Conservation (phyloP, 1,140 invertebrate species). For the Schlechtendalia chinensis region DNA sequence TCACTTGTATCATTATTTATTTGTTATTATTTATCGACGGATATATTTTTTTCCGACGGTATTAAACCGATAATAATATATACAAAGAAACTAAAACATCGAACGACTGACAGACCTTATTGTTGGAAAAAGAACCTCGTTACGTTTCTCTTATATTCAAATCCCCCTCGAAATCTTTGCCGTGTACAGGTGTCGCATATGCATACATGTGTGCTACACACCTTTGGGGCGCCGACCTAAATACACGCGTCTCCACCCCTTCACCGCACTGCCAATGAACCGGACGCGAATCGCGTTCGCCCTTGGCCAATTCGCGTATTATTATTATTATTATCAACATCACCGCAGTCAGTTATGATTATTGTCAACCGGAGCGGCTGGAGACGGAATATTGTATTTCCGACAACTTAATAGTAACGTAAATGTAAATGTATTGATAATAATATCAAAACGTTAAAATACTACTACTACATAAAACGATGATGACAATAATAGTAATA, state of each 20-base stretch:
- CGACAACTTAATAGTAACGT: too few species aligned
- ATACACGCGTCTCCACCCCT: neutral
- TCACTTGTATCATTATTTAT: neutral
- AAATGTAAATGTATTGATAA: too few species aligned
- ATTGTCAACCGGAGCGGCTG: neutral
- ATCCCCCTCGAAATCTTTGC: neutral
- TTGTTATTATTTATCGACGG: too few species aligned
- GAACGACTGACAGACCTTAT: neutral
- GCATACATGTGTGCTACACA: neutral
- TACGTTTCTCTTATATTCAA: neutral
- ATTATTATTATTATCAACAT: neutral
- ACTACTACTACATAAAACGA: too few species aligned
- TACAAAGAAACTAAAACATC: neutral
- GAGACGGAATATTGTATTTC: neutral
- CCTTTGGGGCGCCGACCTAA: slow-evolving; percentile 11
- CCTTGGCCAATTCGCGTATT: neutral
- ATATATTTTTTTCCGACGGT: too few species aligned
- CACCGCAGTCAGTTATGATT: neutral
- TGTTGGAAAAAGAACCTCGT: neutral
- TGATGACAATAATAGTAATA: neutral
- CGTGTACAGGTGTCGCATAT: neutral
- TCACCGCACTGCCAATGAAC: too few species aligned
- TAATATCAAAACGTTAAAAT: too few species aligned
- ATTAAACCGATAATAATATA: too few species aligned
- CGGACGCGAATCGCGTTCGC: neutral